These are phyloP conservation scores for Morone chrysops DNA, from an alignment of 2,113 vertebrate genomes.

Conservation along the genomic window DNA sequence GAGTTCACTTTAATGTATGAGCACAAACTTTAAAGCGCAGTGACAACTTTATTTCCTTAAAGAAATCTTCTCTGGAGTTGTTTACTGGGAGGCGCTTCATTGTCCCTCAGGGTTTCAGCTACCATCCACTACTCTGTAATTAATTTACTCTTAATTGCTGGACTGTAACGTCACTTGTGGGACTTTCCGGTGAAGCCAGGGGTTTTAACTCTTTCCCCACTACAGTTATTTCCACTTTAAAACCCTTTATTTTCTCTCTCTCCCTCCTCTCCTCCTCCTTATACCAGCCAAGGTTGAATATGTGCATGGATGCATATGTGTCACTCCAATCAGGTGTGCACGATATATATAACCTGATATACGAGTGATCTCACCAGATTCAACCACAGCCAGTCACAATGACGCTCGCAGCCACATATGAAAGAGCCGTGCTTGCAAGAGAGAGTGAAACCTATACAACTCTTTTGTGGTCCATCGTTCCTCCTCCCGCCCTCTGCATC, in stretches of 20 bases:
- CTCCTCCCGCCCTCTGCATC: conserved; percentile 34
- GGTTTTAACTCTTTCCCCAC: conserved; percentile 76
- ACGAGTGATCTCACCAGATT: conserved; percentile 68
- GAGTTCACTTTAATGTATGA: neutral
- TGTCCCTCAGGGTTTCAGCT: conserved; percentile 63
- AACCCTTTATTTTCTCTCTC: neutral
- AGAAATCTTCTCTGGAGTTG: conserved; percentile 57
- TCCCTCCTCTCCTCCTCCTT: neutral
- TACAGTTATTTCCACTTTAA: conserved; percentile 25
- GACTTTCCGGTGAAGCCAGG: conserved; percentile 79
- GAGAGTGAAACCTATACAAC: conserved; percentile 72
- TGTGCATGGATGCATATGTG: neutral
- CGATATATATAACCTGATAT: conserved; percentile 57
- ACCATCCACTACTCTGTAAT: conserved; percentile 80
- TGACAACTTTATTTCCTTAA: conserved; percentile 7
- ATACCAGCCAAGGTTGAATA: neutral
- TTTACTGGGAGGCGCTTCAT: conserved; percentile 65
- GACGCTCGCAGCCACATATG: conserved; percentile 29
- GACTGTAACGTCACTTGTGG: conserved; percentile 78
- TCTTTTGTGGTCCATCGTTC: conserved; percentile 52
- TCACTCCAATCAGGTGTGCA: conserved; percentile 42
- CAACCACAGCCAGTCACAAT: conserved; percentile 50
- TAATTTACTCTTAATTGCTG: conserved; percentile 84
- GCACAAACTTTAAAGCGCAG: no score
- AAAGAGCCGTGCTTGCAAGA: conserved; percentile 43